Percentiles rank a stretch among this genome's conserved stretches.
Evolutionary conservation across 2,113 vertebrate genomes (phyloP).

Genomic region (Pseudopipra pipra): DNA sequence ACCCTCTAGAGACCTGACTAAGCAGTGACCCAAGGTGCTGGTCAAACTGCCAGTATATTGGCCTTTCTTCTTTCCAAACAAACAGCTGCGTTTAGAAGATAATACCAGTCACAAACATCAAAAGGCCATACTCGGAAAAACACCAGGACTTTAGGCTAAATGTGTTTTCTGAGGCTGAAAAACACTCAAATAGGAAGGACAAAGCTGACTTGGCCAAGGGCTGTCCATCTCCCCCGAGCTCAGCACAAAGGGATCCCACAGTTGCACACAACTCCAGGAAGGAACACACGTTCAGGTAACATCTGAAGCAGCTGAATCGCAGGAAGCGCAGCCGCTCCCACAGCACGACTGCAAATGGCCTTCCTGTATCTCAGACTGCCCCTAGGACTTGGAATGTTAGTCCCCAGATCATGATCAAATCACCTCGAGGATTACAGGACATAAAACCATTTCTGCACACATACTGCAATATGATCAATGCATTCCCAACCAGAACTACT

Average conservation of each 20-base stretch:
- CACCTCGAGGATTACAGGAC: neutral
- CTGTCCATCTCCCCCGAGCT: neutral
- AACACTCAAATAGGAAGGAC: neutral
- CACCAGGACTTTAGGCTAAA: neutral
- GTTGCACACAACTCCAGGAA: neutral
- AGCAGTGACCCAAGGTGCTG: neutral
- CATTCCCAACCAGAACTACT: neutral
- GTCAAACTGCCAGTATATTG: neutral
- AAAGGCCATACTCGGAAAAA: neutral
- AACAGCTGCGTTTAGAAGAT: neutral
- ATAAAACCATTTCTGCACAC: neutral
- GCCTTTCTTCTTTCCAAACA: neutral
- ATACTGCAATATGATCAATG: neutral
- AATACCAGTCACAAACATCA: neutral
- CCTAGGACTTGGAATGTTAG: neutral
- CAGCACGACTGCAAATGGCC: accelerated
- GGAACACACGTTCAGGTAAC: neutral
- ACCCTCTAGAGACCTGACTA: neutral
- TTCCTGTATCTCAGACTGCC: neutral
- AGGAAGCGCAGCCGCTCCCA: neutral
- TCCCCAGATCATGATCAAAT: neutral
- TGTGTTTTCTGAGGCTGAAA: neutral
- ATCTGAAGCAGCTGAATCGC: neutral
- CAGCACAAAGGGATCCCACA: neutral
- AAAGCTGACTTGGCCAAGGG: neutral